Evolutionary conservation across 2,888 invertebrate genomes (phyloP).

Genomic region (Taphrorychus bicolor): DNA sequence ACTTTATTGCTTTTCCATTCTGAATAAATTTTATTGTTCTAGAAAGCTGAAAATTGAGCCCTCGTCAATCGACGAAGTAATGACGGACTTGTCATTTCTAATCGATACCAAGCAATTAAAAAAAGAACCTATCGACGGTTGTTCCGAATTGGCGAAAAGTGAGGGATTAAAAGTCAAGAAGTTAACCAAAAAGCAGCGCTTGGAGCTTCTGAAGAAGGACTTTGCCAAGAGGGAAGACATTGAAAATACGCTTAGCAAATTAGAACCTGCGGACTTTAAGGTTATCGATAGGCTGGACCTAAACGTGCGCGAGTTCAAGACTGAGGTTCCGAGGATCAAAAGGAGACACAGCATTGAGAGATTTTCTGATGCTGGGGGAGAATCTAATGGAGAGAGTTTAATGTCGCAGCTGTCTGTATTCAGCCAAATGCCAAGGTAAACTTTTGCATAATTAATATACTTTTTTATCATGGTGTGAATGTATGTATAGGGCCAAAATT

Average conservation of each 20-base stretch:
- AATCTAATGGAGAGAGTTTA: constrained; percentile 39
- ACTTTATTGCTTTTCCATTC: too few relatives aligned
- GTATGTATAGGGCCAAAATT: too few relatives aligned
- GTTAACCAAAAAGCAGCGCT: constrained; percentile 46
- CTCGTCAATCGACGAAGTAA: constrained; percentile 56
- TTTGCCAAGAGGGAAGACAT: constrained; percentile 54
- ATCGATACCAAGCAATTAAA: constrained; percentile 52
- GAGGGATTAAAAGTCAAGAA: constrained; percentile 47
- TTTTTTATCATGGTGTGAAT: too few relatives aligned
- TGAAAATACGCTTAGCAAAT: constrained; percentile 53
- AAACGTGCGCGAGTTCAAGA: constrained; percentile 53
- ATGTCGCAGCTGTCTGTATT: constrained; percentile 46
- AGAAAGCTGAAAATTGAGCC: constrained; percentile 44
- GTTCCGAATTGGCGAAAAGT: constrained; percentile 49
- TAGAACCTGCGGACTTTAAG: constrained; percentile 54
- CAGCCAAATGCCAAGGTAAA: constrained; percentile 44
- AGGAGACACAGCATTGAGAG: constrained; percentile 59
- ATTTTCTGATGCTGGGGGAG: constrained; percentile 50
- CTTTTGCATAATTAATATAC: too few relatives aligned
- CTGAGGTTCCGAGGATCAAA: constrained; percentile 47
- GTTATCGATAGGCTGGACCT: constrained; percentile 59
- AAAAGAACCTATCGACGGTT: constrained; percentile 47
- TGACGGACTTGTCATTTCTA: constrained; percentile 53
- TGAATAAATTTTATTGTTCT: too few relatives aligned
- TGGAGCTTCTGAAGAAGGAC: constrained; percentile 50